phyloP scores from a whole-genome alignment of 2,113 vertebrate genomes.

The Pomatorhinus ruficollis region DNA sequence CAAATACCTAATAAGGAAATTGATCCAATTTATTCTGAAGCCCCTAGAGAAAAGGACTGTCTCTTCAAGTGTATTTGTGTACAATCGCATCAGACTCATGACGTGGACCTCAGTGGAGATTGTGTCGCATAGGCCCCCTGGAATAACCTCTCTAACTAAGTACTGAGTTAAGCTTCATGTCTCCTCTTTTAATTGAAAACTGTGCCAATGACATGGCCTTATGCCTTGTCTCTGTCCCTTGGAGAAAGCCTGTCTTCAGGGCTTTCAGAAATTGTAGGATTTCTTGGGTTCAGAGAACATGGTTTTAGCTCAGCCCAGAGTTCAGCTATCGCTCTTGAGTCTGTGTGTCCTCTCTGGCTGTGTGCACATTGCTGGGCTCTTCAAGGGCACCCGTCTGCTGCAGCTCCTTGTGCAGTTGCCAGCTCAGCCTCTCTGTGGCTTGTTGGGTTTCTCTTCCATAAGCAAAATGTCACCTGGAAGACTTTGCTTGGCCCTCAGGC shows the following conservation, averaged over 20 bases:
- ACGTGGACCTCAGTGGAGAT: neutral
- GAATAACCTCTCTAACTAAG: neutral
- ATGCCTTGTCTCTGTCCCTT: neutral
- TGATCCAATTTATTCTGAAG: neutral
- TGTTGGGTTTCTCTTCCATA: conserved; percentile 1
- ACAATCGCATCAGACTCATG: neutral
- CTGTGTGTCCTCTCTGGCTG: neutral
- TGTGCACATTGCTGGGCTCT: neutral
- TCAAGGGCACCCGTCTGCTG: neutral
- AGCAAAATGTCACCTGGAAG: neutral
- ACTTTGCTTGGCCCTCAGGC: neutral
- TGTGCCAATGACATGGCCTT: neutral
- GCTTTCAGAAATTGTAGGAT: neutral
- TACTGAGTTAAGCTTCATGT: neutral
- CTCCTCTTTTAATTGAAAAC: neutral
- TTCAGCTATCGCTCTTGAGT: neutral
- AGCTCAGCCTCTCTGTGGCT: neutral
- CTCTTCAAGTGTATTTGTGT: neutral
- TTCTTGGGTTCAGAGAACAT: neutral
- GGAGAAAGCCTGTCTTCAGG: neutral
- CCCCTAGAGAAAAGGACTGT: neutral
- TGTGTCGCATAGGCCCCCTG: neutral
- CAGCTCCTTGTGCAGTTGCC: neutral
- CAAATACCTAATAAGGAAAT: neutral
- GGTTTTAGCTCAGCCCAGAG: neutral